These are phyloP conservation scores for Eonycteris spelaea DNA, from an alignment of 2,113 vertebrate genomes.

Conservation along the genomic window DNA sequence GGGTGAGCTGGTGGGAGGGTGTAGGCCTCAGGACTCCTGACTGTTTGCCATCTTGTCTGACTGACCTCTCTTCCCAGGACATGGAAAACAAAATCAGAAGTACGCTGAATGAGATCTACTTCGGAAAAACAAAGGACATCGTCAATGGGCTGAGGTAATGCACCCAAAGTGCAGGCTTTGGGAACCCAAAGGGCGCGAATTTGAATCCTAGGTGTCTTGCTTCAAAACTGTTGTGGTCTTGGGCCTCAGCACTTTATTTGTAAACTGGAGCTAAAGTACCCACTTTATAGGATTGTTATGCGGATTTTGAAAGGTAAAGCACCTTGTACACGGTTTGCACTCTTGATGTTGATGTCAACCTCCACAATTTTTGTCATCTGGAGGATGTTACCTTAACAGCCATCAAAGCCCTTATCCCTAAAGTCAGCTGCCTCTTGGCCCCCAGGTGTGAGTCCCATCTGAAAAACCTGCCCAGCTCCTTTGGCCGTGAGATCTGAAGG, in stretches of 20 bases:
- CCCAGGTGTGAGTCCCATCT: not conserved
- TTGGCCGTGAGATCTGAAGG: not conserved
- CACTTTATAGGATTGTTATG: fast-evolving
- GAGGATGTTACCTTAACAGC: fast-evolving
- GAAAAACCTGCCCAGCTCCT: not conserved
- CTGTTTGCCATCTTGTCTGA: not conserved
- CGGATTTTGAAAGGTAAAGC: not conserved
- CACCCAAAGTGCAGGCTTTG: not conserved
- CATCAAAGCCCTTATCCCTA: not conserved
- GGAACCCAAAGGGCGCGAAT: not conserved
- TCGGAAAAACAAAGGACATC: slow-evolving; percentile 99
- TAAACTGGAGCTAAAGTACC: not conserved
- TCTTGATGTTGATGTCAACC: not conserved
- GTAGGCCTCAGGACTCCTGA: not conserved
- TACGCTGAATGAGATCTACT: slow-evolving; percentile 99
- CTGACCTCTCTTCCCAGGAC: slow-evolving; percentile 83
- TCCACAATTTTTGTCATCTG: not conserved
- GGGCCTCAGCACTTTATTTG: not conserved
- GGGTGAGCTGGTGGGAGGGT: not conserved
- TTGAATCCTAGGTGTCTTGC: not conserved
- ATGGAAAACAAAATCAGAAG: slow-evolving; percentile 99
- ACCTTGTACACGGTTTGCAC: fast-evolving
- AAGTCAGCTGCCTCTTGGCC: not conserved
- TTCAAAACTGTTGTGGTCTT: fast-evolving
- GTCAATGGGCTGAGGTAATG: slow-evolving; percentile 97